Base-by-base conservation (phyloP, 1,140 invertebrate genomes). In the Gonioctena quinquepunctata region DNA sequence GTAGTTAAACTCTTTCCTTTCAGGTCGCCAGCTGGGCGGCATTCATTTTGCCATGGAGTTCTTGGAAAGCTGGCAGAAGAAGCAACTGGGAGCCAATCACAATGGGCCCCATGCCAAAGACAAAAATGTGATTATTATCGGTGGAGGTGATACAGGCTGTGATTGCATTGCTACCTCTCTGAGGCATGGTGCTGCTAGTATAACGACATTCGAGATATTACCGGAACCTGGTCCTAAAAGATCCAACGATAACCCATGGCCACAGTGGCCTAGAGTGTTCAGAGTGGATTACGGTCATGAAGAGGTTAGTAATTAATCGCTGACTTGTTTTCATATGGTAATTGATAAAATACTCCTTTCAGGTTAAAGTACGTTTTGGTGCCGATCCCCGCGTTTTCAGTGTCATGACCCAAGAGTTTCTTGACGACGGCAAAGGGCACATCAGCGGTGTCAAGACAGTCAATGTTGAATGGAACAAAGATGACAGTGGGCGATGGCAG, bases 11-110 rank as follows among this genome's bases (percentile, higher is more conserved):
- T 42, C 33, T 42, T 42, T n/a, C n/a, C n/a, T 42, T 33, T 13
- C 67, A 77, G 77, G 81, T 33, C 78, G 82, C 27, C 81, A 83
- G 70, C 63, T 83, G 8, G 76, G 86, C 60, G 95, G 98, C 8
- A 98, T 99, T 77, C 92, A 99, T 84, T 99, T 95, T 86, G 98
- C 98, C 0, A 98, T 99, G 90, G 95, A 93, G 80, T 99, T 98
- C 86, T 86, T 99, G 22, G 96, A 99, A 83, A 93, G 91, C 22
- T 98, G 96, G 93, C 98, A 99, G 85, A 97, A 98, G 85, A 93
- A 94, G 76, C 96, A 99, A 83, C 90, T 94, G 83, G 94, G 94
- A 4, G 88, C 76, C 80, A 73, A 75, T 74, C 21, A 84, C 76
- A 65, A 84, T 81, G 76, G 84, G 83, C 68, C 87, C 95, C 27